These are phyloP conservation scores for Ennomos quercinarius DNA, from an alignment of 2,888 invertebrate species.

Conservation along the genomic window DNA sequence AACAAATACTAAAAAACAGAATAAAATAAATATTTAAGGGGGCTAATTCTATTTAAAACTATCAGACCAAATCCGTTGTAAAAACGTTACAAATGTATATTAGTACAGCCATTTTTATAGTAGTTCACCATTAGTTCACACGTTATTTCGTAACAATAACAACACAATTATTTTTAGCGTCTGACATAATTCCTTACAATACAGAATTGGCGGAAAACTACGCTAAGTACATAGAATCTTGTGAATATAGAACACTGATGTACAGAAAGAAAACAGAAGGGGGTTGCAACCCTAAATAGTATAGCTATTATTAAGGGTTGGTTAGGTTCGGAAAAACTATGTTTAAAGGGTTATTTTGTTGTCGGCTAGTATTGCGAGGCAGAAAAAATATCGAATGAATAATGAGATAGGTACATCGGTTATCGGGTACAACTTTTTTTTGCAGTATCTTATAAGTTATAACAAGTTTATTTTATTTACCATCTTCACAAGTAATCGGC, in stretches of 20 bases:
- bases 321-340: slow-evolving; percentile 10
- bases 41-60: no score
- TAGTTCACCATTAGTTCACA: slow-evolving; percentile 8
- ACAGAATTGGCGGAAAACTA: slow-evolving; percentile 1
- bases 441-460: no score
- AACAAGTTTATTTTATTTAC: no score
- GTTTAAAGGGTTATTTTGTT: slow-evolving; percentile 17
- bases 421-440: no score
- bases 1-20: no score
- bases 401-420: background rate
- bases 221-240: no score
- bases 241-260: no score
- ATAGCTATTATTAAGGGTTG: slow-evolving; percentile 14
- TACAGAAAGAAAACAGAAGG: no score
- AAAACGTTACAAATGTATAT: background rate
- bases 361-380: slow-evolving; percentile 2
- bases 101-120: slow-evolving; percentile 3
- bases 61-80: background rate
- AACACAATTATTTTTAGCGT: slow-evolving; percentile 20
- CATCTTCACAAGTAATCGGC: no score
- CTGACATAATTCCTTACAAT: slow-evolving; percentile 11
- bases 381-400: slow-evolving; percentile 11
- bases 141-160: slow-evolving; percentile 16
- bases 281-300: slow-evolving; percentile 2
- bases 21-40: no score